Evolutionary conservation across 30 jellyfish, hydroid and myxozoan genomes (phyloP).

Genomic region (Aurelia coerulea): DNA sequence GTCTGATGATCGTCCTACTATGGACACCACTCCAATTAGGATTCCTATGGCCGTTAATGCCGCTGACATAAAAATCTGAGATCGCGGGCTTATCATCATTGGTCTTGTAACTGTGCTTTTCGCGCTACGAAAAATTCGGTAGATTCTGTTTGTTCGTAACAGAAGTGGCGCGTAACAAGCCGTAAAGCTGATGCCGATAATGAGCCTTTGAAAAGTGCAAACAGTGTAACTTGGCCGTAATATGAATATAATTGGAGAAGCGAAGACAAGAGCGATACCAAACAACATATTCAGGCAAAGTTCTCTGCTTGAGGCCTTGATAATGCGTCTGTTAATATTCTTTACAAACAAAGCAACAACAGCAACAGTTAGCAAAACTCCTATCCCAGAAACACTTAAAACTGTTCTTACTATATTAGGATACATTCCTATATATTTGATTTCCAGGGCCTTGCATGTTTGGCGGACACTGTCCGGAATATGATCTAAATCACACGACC

Average conservation of each 20-base stretch:
- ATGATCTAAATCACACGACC: slow-evolving; percentile 46
- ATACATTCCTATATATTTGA: slow-evolving; percentile 2
- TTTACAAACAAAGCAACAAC: slow-evolving; percentile 73
- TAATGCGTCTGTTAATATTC: slow-evolving; percentile 64
- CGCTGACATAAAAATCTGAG: slow-evolving; percentile 74
- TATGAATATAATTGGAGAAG: slow-evolving; percentile 71
- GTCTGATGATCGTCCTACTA: slow-evolving; percentile 54
- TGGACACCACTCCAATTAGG: slow-evolving; percentile 76
- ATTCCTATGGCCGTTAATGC: slow-evolving; percentile 65
- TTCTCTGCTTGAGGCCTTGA: slow-evolving; percentile 90
- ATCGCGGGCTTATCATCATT: slow-evolving; percentile 72
- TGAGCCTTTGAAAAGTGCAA: slow-evolving; percentile 71
- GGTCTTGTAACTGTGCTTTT: slow-evolving; percentile 76
- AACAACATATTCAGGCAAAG: slow-evolving; percentile 77
- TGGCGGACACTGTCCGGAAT: slow-evolving; percentile 53
- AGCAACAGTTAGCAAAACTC: slow-evolving; percentile 57
- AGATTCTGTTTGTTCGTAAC: slow-evolving; percentile 80
- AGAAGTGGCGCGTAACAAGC: slow-evolving; percentile 87
- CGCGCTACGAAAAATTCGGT: slow-evolving; percentile 87
- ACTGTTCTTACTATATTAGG: background rate
- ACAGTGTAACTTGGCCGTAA: slow-evolving; percentile 63
- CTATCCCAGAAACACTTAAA: slow-evolving; percentile 18
- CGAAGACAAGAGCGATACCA: slow-evolving; percentile 72
- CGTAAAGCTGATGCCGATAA: slow-evolving; percentile 71
- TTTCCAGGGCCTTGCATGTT: slow-evolving; percentile 52